Conservation (phyloP, 2,797 vertebrate genomes). For the Prionace glauca region DNA sequence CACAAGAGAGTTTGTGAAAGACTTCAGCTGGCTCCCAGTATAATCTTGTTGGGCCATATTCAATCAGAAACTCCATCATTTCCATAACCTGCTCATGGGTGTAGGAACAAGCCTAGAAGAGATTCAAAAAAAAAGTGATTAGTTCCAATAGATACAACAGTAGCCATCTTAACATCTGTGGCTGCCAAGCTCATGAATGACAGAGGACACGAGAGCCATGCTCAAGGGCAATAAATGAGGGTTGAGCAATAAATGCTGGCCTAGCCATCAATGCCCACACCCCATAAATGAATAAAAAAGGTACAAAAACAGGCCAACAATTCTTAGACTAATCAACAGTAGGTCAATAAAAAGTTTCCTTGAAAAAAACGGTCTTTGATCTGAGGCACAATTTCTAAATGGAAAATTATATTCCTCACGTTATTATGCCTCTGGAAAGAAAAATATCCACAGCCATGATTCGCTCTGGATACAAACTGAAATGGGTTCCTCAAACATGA, state of each 20-base stretch:
- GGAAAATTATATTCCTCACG: neutral
- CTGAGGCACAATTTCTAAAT: neutral
- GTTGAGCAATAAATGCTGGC: too few relatives aligned
- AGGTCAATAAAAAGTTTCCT: neutral
- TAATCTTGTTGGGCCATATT: slow-evolving; percentile 83
- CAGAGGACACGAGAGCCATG: neutral
- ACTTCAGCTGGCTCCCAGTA: slow-evolving; percentile 98
- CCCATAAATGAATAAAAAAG: too few relatives aligned
- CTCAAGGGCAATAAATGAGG: neutral
- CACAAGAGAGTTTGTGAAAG: slow-evolving; percentile 92
- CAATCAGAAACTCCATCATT: slow-evolving; percentile 98
- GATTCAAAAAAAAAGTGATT: neutral
- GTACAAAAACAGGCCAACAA: neutral
- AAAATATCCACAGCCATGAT: neutral
- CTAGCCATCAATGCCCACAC: too few relatives aligned
- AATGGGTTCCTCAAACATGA: neutral
- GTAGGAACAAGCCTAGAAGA: slow-evolving; percentile 81
- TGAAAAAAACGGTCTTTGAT: neutral
- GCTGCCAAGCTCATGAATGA: too few relatives aligned
- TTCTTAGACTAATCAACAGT: neutral
- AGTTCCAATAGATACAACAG: neutral
- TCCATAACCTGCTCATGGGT: slow-evolving; percentile 96
- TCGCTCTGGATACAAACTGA: neutral
- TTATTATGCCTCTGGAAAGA: neutral
- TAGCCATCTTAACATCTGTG: neutral